A percentile compares a stretch with the other conserved stretches of the same genome.
Evolutionary conservation across 2,797 vertebrate species (phyloP).

Genomic region (Lacerta agilis): DNA sequence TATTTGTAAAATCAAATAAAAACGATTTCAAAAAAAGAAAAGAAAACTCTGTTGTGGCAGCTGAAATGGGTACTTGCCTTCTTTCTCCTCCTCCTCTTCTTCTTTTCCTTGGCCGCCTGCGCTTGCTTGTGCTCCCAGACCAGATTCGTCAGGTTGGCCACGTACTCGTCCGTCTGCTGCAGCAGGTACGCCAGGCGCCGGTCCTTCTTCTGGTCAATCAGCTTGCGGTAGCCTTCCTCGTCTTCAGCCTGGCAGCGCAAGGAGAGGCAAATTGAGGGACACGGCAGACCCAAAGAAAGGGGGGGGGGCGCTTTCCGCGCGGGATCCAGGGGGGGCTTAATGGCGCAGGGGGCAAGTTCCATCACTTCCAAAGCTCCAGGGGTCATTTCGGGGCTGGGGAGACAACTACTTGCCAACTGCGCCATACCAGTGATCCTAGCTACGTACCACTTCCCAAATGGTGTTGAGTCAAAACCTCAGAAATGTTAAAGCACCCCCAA

Average conservation of each 20-base stretch:
- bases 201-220: slow-evolving; percentile 89
- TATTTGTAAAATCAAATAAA: no score
- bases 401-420: background rate
- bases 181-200: slow-evolving; percentile 83
- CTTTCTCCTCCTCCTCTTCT: slow-evolving; percentile 91
- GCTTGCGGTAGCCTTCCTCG: slow-evolving; percentile 93
- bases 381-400: background rate
- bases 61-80: slow-evolving; percentile 74
- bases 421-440: background rate
- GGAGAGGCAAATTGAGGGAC: background rate
- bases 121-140: slow-evolving; percentile 98
- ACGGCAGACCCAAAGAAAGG: background rate
- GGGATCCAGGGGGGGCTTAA: background rate
- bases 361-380: background rate
- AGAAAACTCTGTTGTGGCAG: background rate
- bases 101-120: slow-evolving; percentile 97
- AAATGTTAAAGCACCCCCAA: background rate
- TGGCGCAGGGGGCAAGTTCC: background rate
- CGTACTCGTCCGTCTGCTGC: slow-evolving; percentile 86
- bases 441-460: background rate
- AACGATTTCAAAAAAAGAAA: no score
- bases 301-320: fast-evolving
- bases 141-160: slow-evolving; percentile 88
- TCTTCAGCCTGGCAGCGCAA: slow-evolving; percentile 88
- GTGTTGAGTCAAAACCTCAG: background rate